Base-by-base conservation (phyloP, 2,113 vertebrate species). In the Zosterops lateralis region DNA sequence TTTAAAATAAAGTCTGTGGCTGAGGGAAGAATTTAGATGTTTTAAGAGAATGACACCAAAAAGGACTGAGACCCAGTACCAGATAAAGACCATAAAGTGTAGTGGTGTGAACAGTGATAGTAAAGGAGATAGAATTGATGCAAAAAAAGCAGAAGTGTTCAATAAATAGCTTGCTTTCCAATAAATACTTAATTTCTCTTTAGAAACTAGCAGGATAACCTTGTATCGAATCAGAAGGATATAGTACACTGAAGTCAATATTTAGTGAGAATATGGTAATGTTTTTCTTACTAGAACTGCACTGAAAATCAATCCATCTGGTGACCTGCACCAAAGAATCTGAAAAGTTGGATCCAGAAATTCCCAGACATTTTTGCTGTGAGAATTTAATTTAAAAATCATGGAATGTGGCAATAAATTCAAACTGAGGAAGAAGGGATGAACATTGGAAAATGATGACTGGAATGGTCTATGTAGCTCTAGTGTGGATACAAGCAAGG, bases 291-390 rank as follows among this genome's bases (percentile, higher is more conserved):
- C 36, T 65, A 80, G 32, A 83, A 21, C 22, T 50, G 38, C 64
- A 62, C 17, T 73, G 76, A 89, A 90, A 90, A 47, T 26, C 22
- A 61, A 4, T 26, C 7, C 3, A 1, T 66, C 32, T 90, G 42
- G 34, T 50, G 66, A 48, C 60, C 47, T 64, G 44, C 34, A 22
- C 44, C 0, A 2, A 40, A 50, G 42, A 82, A 61, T 83, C 31
- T 1, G 0, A 74, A n/a, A 17, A 84, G 10, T 3, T 42, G 72
- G 42, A 70, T 66, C 14, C 1, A 1, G 29, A 90, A 58, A n/a
- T 70, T 57, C 32, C 13, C 16, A 65, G 51, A 62, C 25, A 57
- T 72, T 73, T 76, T 78, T 44, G 10, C 38, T 8, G 22, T 32
- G 34, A 45, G 26, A 81, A 20, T 57, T 61, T 48, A 34, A 76